Conservation (phyloP, 2,113 vertebrate genomes). For the Hippocampus zosterae region DNA sequence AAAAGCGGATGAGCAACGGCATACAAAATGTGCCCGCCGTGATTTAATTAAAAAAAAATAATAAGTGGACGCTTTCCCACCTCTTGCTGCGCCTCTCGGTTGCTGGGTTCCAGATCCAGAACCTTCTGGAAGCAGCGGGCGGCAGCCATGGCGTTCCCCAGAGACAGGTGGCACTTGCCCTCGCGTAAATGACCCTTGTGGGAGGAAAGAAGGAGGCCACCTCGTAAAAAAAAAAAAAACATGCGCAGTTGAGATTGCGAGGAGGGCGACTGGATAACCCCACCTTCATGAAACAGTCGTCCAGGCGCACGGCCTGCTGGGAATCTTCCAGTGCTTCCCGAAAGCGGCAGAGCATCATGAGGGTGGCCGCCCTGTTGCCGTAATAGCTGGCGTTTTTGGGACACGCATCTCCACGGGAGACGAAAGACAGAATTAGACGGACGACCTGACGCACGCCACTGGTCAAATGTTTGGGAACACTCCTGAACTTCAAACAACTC, state of each 20-base stretch:
- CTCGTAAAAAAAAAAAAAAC: not conserved
- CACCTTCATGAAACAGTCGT: conserved; percentile 89
- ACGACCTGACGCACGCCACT: not conserved
- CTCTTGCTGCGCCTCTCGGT: conserved; percentile 84
- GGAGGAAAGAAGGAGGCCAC: not conserved
- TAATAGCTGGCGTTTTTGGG: conserved; percentile 91
- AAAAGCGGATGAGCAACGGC: not conserved
- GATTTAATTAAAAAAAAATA: not conserved
- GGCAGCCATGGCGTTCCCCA: conserved; percentile 93
- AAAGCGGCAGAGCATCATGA: conserved; percentile 88
- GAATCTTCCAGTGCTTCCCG: conserved; percentile 88
- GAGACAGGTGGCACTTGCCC: conserved; percentile 90
- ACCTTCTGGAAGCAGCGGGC: conserved; percentile 89
- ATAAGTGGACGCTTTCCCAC: conserved; percentile 47
- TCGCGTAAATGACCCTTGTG: conserved; percentile 87
- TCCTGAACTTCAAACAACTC: not conserved
- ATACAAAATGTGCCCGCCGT: not conserved
- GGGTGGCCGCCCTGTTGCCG: conserved; percentile 90
- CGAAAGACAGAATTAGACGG: not conserved
- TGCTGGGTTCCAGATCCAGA: conserved; percentile 85
- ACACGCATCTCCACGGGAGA: conserved; percentile 71
- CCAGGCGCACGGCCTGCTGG: conserved; percentile 89
- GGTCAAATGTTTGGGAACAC: too few species aligned
- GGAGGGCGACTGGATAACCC: conserved; percentile 1
- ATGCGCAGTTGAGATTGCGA: not conserved